Conservation (phyloP, 2,113 vertebrate species). For the Pungitius pungitius region DNA sequence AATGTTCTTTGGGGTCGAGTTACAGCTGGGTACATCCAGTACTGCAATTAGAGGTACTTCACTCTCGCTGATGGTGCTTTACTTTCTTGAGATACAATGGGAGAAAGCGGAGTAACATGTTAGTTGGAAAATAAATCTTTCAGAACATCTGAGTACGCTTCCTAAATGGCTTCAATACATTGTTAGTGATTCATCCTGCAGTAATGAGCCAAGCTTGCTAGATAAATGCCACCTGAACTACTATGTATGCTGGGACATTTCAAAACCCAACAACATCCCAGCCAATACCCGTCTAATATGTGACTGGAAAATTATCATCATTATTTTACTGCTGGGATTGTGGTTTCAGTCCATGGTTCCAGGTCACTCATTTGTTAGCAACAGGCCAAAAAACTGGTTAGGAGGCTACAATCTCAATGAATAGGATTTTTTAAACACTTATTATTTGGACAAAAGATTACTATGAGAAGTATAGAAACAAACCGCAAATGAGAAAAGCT, state of each 20-base stretch:
- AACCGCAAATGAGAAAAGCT: not conserved
- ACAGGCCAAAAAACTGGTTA: too few species aligned
- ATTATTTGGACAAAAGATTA: not conserved
- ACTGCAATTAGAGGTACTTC: not conserved
- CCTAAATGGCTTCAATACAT: not conserved
- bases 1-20: not conserved
- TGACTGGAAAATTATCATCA: not conserved
- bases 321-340: not conserved
- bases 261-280: not conserved
- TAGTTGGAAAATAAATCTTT: too few species aligned
- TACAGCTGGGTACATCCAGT: not conserved
- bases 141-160: not conserved
- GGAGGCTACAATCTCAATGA: not conserved
- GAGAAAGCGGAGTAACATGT: not conserved
- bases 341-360: not conserved
- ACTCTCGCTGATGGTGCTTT: not conserved
- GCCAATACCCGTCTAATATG: not conserved
- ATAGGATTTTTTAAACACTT: too few species aligned
- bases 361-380: not conserved
- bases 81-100: not conserved
- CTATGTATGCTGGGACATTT: conserved; percentile 7
- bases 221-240: not conserved
- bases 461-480: not conserved
- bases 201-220: not conserved
- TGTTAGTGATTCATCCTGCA: not conserved